Evolutionary conservation across 1,140 invertebrate genomes (phyloP).

Genomic region (Panagrolaimus sp.): DNA sequence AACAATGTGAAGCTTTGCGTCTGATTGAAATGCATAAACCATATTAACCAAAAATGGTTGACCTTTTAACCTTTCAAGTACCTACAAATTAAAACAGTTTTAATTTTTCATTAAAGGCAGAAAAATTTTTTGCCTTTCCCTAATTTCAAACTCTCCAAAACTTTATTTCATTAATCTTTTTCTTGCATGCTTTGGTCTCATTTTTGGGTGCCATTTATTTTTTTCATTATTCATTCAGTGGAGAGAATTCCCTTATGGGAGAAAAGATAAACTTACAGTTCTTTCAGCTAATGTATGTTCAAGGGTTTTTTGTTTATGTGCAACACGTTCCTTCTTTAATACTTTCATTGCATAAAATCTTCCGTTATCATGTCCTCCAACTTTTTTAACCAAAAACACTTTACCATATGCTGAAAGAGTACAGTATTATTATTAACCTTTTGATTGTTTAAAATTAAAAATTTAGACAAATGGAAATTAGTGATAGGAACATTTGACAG

Average conservation of each 20-base stretch:
- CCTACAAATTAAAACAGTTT: constrained; percentile 60
- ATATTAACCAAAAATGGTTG: constrained; percentile 83
- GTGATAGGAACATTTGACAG: no score
- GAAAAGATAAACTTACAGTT: background rate
- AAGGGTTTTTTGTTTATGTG: constrained; percentile 83
- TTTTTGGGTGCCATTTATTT: no score
- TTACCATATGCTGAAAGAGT: constrained; percentile 75
- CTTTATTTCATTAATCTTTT: no score
- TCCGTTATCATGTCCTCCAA: constrained; percentile 69
- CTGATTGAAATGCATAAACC: constrained; percentile 88
- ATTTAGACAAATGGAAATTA: no score
- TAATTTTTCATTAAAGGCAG: no score
- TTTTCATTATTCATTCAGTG: no score
- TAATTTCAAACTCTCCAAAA: no score
- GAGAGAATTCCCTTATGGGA: no score
- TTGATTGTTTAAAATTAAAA: no score
- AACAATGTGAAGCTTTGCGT: constrained; percentile 81
- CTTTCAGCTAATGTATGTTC: constrained; percentile 86
- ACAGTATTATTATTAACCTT: no score
- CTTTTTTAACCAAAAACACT: constrained; percentile 81
- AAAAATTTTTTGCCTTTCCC: no score
- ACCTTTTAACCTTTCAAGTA: constrained; percentile 77
- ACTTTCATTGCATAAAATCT: constrained; percentile 90
- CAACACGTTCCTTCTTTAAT: constrained; percentile 77
- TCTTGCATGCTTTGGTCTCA: no score